Evolutionary conservation across 2,888 invertebrate genomes (phyloP).

Genomic region (Neoscelio sp.): DNA sequence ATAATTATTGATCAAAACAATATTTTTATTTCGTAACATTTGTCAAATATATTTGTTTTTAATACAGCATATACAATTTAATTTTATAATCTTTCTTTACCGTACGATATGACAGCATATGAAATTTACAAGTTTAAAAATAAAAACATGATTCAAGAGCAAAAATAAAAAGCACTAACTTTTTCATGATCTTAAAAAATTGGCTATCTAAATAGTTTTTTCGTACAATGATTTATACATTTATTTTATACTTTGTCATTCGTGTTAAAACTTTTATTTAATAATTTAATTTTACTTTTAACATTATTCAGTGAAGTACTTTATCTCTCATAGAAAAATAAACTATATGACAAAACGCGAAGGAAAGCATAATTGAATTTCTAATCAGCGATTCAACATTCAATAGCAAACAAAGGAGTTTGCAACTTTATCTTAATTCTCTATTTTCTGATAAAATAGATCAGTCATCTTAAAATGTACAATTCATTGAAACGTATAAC

Average conservation of each 20-base stretch:
- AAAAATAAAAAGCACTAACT: no score
- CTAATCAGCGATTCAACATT: constrained; percentile 38
- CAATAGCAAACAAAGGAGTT: constrained; percentile 1
- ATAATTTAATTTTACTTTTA: constrained; percentile 4
- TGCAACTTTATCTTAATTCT: constrained; percentile 4
- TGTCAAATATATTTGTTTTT: no score
- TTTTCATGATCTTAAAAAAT: not conserved
- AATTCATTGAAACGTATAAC: constrained; percentile 25
- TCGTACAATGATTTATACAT: not conserved
- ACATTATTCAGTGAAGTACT: constrained; percentile 6
- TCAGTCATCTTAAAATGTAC: constrained; percentile 54
- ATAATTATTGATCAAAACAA: not conserved
- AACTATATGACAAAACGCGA: constrained; percentile 43
- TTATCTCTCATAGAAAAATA: constrained; percentile 45
- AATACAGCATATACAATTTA: no score
- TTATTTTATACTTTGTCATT: not conserved
- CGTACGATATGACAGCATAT: no score
- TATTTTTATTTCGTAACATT: not conserved
- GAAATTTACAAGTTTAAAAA: no score
- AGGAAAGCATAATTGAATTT: constrained; percentile 29
- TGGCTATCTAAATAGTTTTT: not conserved
- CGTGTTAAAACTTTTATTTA: not conserved
- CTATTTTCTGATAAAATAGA: constrained; percentile 42
- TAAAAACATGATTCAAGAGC: no score
- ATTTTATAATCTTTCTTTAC: no score